Evolutionary conservation across 1,140 invertebrate genomes (phyloP).

Genomic region (Colletes latitarsis): DNA sequence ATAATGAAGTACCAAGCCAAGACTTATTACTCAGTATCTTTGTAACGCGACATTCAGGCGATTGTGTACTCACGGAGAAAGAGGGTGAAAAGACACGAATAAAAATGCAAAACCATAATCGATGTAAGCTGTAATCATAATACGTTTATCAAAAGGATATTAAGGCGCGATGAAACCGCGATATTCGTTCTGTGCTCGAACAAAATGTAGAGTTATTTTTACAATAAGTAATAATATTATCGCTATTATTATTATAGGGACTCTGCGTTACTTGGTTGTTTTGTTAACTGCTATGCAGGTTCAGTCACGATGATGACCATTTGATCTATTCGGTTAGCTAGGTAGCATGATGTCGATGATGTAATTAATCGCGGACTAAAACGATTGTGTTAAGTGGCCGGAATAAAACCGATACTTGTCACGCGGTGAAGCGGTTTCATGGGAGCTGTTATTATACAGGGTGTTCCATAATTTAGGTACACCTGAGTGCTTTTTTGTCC

Average conservation of each 20-base stretch:
- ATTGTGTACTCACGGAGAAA: constrained; percentile 28
- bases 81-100: constrained; percentile 33
- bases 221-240: constrained; percentile 38
- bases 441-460: not conserved
- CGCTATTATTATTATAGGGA: constrained; percentile 29
- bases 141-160: constrained; percentile 22
- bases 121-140: constrained; percentile 26
- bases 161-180: constrained; percentile 14
- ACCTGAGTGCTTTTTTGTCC: not conserved
- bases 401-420: constrained; percentile 19
- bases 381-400: constrained; percentile 8
- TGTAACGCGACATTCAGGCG: constrained; percentile 31
- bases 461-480: not conserved
- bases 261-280: constrained; percentile 43
- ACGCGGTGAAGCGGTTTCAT: constrained; percentile 6
- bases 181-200: constrained; percentile 36
- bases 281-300: constrained; percentile 60
- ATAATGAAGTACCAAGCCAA: constrained; percentile 20
- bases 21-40: constrained; percentile 36
- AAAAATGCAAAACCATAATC: constrained; percentile 35
- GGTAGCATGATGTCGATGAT: constrained; percentile 18
- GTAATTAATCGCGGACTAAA: constrained; percentile 19
- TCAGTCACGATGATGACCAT: constrained; percentile 43
- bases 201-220: constrained; percentile 46
- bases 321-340: constrained; percentile 38